phyloP scores from a whole-genome alignment of 2,888 invertebrate species.

The Thereva unica region DNA sequence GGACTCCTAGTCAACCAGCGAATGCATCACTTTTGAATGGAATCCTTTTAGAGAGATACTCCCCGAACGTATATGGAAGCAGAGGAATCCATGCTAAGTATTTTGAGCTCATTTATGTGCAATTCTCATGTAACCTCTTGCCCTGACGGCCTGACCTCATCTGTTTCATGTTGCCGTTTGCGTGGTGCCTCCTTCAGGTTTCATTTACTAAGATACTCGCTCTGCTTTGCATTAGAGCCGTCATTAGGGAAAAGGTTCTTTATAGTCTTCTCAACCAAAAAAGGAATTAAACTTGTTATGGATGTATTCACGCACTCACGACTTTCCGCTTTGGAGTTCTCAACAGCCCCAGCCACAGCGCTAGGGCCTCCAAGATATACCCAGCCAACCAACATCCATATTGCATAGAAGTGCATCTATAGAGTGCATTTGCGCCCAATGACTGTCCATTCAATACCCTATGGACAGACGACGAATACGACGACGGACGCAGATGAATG shows the following conservation, averaged over 20 bases:
- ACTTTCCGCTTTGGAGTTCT: constrained; percentile 33
- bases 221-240: constrained; percentile 36
- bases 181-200: constrained; percentile 20
- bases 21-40: constrained; percentile 25
- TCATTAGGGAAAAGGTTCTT: constrained; percentile 39
- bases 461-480: too few species aligned
- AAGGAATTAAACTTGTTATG: constrained; percentile 41
- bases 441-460: constrained; percentile 26
- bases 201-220: constrained; percentile 35
- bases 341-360: too few species aligned
- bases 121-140: constrained; percentile 29
- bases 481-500: constrained; percentile 20
- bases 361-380: too few species aligned
- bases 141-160: constrained; percentile 38
- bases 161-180: constrained; percentile 38
- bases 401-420: constrained; percentile 11
- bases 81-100: constrained; percentile 27
- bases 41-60: constrained; percentile 28
- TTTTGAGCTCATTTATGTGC: constrained; percentile 34
- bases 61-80: constrained; percentile 30
- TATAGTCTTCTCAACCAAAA: constrained; percentile 37
- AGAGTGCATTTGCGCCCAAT: constrained; percentile 5
- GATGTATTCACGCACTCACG: constrained; percentile 42
- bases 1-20: background rate
- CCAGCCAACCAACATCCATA: constrained; percentile 3